Percentiles rank a stretch among this genome's conserved stretches.
These are phyloP conservation scores for Rhizoglyphus robini DNA, from an alignment of 1,140 invertebrate genomes.

Conservation along the genomic window DNA sequence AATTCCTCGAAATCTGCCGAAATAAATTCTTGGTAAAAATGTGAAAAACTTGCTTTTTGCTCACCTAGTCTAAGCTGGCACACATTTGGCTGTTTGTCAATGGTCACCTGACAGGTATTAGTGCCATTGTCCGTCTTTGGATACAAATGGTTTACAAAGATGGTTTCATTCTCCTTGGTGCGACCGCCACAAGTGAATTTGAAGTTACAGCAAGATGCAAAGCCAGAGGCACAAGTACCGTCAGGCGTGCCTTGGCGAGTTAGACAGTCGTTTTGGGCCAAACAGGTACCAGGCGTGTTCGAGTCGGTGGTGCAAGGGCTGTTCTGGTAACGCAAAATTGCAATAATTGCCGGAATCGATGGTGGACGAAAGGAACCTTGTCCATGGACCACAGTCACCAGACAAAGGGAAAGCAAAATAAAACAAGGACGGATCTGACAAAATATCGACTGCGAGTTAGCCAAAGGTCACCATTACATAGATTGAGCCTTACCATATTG, in stretches of 20 bases:
- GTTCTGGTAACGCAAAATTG: conserved; percentile 25
- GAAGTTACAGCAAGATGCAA: conserved; percentile 65
- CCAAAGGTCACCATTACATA: too few relatives aligned
- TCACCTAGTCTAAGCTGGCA: conserved; percentile 54
- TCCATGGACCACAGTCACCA: conserved; percentile 1
- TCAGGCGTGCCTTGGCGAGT: conserved; percentile 43
- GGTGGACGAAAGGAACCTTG: conserved; percentile 13
- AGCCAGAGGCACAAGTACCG: conserved; percentile 54
- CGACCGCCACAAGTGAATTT: conserved; percentile 56
- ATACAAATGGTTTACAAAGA: conserved; percentile 66
- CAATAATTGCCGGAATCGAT: conserved; percentile 17
- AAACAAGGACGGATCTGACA: conserved; percentile 12
- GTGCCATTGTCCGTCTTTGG: conserved; percentile 53
- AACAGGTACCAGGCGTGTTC: conserved; percentile 26
- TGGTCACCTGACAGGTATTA: conserved; percentile 50
- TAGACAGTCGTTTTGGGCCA: conserved; percentile 51
- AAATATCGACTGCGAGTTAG: too few relatives aligned
- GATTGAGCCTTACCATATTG: neutral
- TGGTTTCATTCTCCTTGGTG: conserved; percentile 64
- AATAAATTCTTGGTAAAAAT: neutral
- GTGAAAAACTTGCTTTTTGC: neutral
- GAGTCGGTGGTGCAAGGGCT: conserved; percentile 25
- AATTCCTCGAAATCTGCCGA: conserved; percentile 52
- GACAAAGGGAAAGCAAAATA: neutral
- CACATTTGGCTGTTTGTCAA: conserved; percentile 48